Base-by-base conservation (phyloP, 2,888 invertebrate genomes). In the Hyppa rectilinea region DNA sequence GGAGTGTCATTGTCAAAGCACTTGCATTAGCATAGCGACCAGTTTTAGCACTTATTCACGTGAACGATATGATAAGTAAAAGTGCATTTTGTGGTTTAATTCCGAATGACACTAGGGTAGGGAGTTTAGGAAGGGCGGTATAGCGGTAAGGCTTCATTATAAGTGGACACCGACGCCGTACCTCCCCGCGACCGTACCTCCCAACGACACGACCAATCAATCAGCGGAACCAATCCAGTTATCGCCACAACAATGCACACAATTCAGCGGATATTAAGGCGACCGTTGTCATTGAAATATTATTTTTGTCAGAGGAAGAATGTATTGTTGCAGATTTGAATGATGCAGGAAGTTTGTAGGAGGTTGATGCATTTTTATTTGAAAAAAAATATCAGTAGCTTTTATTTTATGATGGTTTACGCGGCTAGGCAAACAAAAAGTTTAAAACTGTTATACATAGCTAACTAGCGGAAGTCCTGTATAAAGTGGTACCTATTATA, bases 201-300 rank as follows among this genome's bases (percentile, higher is more conserved):
- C 47, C 34, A 43, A 31, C 72, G 74, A 69, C n/a, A n/a, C 77
- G 69, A 66, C 59, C 83, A 84, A 91, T 90, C 87, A 90, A 89
- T 90, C 89, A 87, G 75, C 52, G 64, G 72, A 77, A 81, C 71
- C 80, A 81, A 88, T 87, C 85, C 85, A 81, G 82, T 85, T 80
- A 80, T 78, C 52, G 56, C 63, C 36, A 86, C 77, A 78, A 86
- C 77, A 78, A 78, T 52, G 69, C 78, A 81, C 71, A 70, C 59
- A 71, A 60, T 62, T 60, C 31, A 14, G 17, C 53, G 65, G 59
- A 77, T 63, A 80, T 61, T 79, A 79, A 50, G 47, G 43, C 23
- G 43, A n/a, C 56, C 36, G 38, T 38, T 55, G 49, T 49, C 75
- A 55, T 59, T 47, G 55, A 47, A 69, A 53, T 63, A 75, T 59